A percentile compares a stretch with the other conserved stretches of the same genome.
These are phyloP conservation scores for Ypsolopha scabrella DNA, from an alignment of 2,888 invertebrate genomes.

Conservation along the genomic window DNA sequence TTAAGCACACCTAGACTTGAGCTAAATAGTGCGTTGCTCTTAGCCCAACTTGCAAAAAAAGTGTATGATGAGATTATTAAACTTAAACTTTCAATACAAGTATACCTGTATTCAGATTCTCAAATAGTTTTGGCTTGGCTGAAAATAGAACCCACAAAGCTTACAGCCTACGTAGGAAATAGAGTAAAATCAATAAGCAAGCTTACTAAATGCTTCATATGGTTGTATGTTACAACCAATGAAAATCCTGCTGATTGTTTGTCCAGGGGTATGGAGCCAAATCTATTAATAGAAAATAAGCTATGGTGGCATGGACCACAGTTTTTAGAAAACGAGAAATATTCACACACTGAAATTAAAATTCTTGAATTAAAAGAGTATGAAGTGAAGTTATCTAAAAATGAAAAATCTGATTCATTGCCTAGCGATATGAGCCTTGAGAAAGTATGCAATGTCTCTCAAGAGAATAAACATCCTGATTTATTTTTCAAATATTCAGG, in stretches of 20 bases:
- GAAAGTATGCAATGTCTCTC: background rate
- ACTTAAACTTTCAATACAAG: background rate
- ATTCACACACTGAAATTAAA: background rate
- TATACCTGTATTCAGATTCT: conserved; percentile 8
- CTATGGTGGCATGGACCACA: conserved; percentile 8
- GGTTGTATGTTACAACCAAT: conserved; percentile 7
- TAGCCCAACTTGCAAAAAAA: conserved; percentile 6
- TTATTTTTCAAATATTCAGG: background rate
- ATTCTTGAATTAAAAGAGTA: background rate
- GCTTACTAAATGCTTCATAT: conserved; percentile 5
- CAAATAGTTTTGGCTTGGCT: conserved; percentile 11
- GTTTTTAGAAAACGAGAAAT: background rate
- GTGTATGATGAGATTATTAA: background rate
- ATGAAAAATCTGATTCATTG: background rate
- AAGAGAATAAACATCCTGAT: background rate
- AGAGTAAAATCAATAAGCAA: conserved; percentile 8
- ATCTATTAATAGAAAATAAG: background rate
- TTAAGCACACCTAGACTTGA: conserved; percentile 10
- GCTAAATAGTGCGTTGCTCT: conserved; percentile 10
- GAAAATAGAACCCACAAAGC: conserved; percentile 4
- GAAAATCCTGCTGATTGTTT: conserved; percentile 11
- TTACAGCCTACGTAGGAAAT: conserved; percentile 11
- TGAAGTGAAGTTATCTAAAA: background rate
- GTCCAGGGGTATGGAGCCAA: conserved; percentile 8
- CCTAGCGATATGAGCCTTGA: background rate